These are phyloP conservation scores for Channa argus DNA, from an alignment of 2,113 vertebrate species.

Conservation along the genomic window DNA sequence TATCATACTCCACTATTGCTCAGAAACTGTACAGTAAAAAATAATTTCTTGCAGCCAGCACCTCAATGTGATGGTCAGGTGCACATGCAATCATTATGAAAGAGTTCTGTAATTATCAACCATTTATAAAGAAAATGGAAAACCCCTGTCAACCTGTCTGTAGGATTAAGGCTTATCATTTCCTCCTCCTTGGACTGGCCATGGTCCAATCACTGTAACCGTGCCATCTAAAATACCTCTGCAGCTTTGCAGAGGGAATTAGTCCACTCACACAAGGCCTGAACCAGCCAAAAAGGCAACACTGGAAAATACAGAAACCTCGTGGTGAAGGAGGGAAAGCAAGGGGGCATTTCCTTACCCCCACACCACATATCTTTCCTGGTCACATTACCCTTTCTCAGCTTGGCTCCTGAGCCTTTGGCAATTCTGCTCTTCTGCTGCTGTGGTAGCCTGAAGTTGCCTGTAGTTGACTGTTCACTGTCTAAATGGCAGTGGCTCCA, in stretches of 20 bases:
- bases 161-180: conserved; percentile 50
- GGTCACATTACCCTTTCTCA: conserved; percentile 46
- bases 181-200: conserved; percentile 54
- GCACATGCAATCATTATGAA: conserved; percentile 12
- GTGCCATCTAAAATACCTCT: conserved; percentile 48
- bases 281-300: conserved; percentile 47
- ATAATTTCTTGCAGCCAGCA: neutral
- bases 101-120: conserved; percentile 18
- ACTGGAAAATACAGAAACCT: conserved; percentile 43
- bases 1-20: neutral
- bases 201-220: conserved; percentile 22
- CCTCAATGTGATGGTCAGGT: conserved; percentile 4
- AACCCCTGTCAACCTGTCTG: conserved; percentile 14
- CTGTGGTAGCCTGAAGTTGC: conserved; percentile 59
- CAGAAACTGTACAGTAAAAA: neutral
- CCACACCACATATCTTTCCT: conserved; percentile 21
- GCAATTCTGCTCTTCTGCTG: conserved; percentile 43
- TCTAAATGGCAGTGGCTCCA: conserved; percentile 81
- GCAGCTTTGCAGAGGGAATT: conserved; percentile 40
- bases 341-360: conserved; percentile 38
- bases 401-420: conserved; percentile 57
- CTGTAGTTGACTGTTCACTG: conserved; percentile 67
- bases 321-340: conserved; percentile 11
- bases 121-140: conserved; percentile 30
- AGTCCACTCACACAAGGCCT: conserved; percentile 21